Percentiles rank a stretch among this genome's conserved stretches.
Conservation (phyloP, 1,140 invertebrate species). For the Wiebesia pumilae region DNA sequence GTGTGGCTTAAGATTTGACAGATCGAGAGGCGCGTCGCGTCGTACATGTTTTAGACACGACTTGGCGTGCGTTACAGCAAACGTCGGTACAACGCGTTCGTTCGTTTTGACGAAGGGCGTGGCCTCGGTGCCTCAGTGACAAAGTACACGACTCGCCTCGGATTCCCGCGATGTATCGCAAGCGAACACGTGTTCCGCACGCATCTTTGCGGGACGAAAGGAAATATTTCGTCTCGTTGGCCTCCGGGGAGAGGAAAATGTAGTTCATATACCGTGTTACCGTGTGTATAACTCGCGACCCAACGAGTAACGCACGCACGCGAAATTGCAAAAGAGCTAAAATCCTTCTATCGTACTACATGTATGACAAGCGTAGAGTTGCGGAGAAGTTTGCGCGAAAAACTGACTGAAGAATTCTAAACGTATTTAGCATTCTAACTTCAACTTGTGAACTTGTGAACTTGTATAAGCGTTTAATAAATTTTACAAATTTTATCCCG, state of each 20-base stretch:
- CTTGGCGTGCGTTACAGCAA: too few species aligned
- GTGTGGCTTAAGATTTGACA: constrained; percentile 35
- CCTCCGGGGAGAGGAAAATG: constrained; percentile 24
- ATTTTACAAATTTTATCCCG: background rate
- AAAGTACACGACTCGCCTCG: constrained; percentile 57
- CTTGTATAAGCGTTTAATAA: background rate
- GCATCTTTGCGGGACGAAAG: background rate
- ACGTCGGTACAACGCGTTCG: constrained; percentile 28
- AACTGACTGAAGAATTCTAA: background rate
- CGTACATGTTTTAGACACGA: background rate
- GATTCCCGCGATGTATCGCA: constrained; percentile 57
- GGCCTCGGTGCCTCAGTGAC: constrained; percentile 59
- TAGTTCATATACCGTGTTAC: background rate
- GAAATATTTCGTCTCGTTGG: constrained; percentile 47
- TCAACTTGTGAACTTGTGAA: background rate
- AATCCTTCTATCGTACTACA: too few species aligned
- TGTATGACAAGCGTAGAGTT: background rate
- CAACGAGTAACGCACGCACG: background rate
- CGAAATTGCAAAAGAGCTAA: too few species aligned
- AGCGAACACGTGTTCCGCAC: constrained; percentile 62
- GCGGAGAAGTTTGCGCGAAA: background rate
- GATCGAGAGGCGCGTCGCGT: constrained; percentile 8
- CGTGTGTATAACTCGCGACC: background rate
- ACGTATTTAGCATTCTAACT: background rate
- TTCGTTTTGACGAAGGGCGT: constrained; percentile 57